Percentiles rank a stretch among this genome's conserved stretches.
Conservation (phyloP, 2,797 vertebrate species). For the Cyclopterus lumpus region DNA sequence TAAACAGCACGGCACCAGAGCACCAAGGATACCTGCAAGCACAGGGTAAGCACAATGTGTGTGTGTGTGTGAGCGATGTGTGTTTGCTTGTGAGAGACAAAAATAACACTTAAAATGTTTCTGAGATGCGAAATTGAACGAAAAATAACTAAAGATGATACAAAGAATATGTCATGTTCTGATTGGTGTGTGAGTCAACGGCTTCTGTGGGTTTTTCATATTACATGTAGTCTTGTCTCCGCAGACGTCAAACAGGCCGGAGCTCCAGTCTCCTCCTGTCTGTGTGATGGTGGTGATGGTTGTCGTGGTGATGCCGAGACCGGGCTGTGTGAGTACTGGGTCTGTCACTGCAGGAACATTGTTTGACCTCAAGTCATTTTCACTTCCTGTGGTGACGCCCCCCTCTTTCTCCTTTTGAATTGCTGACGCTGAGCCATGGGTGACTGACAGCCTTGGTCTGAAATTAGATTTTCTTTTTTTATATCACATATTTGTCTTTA, state of each 20-base stretch:
- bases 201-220: not conserved
- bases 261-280: constrained; percentile 86
- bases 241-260: constrained; percentile 84
- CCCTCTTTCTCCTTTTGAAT: constrained; percentile 29
- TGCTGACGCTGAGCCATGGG: not conserved
- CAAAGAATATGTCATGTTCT: not conserved
- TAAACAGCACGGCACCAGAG: constrained; percentile 82
- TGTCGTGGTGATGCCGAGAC: constrained; percentile 79
- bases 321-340: constrained; percentile 82
- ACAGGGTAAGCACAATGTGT: not conserved
- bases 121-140: not conserved
- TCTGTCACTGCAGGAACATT: constrained; percentile 29
- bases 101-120: not conserved
- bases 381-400: constrained; percentile 32
- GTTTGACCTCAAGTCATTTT: constrained; percentile 36
- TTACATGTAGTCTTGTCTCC: constrained; percentile 86
- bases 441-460: constrained; percentile 43
- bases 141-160: not conserved
- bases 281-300: constrained; percentile 83
- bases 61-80: not conserved
- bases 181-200: not conserved
- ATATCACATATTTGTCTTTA: not conserved
- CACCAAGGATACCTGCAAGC: constrained; percentile 83
- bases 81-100: not conserved
- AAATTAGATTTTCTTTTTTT: constrained; percentile 31